Base-by-base conservation (phyloP, 2,888 invertebrate genomes). In the Pseudococcus longispinus region DNA sequence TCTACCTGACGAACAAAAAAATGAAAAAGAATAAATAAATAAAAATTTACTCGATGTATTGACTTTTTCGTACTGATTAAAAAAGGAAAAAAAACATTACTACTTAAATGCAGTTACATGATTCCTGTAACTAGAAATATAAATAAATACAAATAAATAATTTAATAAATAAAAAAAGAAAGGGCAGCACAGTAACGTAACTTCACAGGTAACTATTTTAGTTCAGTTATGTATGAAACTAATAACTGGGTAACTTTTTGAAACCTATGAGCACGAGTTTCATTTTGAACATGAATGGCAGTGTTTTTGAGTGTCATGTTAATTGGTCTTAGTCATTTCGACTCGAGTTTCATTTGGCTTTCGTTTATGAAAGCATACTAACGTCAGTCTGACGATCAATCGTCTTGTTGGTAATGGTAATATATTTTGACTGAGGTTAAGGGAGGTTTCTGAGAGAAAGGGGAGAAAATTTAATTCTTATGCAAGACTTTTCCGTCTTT, bases 401-500 rank as follows among this genome's bases (percentile, higher is more conserved):
- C 84, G 55, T 84, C 60, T 8, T 60, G 60, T 4, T 60, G 60
- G 60, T 37, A 42, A 37, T 42, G 20, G 20, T 20, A 20, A 80
- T 2, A 60, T 60, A 23, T 9, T 80, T 80, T 80, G 77, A 70
- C 70, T 70, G 70, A 70, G 70, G 70, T 70, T 70, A 70, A 70
- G 29, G 51, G 51, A 13, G 51, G n/a, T n/a, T 51, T 51, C 26
- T 26, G 3, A 70, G 37, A 32, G 26, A n/a, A 26, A 37, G 29
- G 18, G 29, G 4, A 29, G n/a, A 18, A n/a, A 18, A 37, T 80
- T 42, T 80, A 80, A 80, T 80, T 80, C 13, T 80, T 80, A 80
- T 80, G 77, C 15, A 80, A 20, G 8, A 80, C 77, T 80, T 80
- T 80, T 80, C 77, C 88, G 51, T 83, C 87, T 77, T 88, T 88